phyloP scores from a whole-genome alignment of 2,113 vertebrate genomes.

The Poeciliopsis occidentalis region DNA sequence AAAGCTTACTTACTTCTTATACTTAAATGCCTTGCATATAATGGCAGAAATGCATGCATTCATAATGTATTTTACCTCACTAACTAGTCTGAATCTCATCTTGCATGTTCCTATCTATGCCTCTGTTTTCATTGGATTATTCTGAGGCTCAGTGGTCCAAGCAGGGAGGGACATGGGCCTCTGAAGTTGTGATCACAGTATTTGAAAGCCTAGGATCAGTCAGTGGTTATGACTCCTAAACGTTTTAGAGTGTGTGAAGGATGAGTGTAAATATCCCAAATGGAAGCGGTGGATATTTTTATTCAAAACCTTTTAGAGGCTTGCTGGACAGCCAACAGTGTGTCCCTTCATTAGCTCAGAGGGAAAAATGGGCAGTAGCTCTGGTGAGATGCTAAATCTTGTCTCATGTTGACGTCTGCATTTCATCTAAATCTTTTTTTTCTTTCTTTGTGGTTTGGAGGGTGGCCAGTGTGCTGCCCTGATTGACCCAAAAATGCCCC shows the following conservation, averaged over 20 bases:
- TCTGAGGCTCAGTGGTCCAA: slow-evolving; percentile 55
- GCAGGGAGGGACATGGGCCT: slow-evolving; percentile 54
- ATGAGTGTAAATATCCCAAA: slow-evolving; percentile 78
- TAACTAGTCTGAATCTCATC: slow-evolving; percentile 35
- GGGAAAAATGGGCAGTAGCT: slow-evolving; percentile 54
- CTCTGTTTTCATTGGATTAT: slow-evolving; percentile 36
- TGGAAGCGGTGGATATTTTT: slow-evolving; percentile 81
- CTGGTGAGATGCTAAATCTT: slow-evolving; percentile 74
- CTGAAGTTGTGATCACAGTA: slow-evolving; percentile 73
- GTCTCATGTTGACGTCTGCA: slow-evolving; percentile 79
- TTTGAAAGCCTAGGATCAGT: slow-evolving; percentile 74
- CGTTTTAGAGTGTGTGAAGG: slow-evolving; percentile 77
- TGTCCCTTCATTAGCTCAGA: slow-evolving; percentile 78
- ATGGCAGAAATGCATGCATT: slow-evolving; percentile 5
- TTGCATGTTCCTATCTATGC: slow-evolving; percentile 46
- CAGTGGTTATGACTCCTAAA: slow-evolving; percentile 73
- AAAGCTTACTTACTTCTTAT: not conserved
- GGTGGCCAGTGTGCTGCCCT: slow-evolving; percentile 48
- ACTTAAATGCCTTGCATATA: not conserved
- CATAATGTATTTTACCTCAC: slow-evolving; percentile 20
- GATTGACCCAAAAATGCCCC: slow-evolving; percentile 41
- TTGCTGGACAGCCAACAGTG: slow-evolving; percentile 73
- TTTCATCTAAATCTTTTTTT: slow-evolving; percentile 77
- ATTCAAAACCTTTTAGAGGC: slow-evolving; percentile 73
- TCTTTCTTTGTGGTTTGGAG: slow-evolving; percentile 1